A percentile compares a stretch with the other conserved stretches of the same genome.
These are phyloP conservation scores for Trachops cirrhosus DNA, from an alignment of 2,797 vertebrate species.

Conservation along the genomic window DNA sequence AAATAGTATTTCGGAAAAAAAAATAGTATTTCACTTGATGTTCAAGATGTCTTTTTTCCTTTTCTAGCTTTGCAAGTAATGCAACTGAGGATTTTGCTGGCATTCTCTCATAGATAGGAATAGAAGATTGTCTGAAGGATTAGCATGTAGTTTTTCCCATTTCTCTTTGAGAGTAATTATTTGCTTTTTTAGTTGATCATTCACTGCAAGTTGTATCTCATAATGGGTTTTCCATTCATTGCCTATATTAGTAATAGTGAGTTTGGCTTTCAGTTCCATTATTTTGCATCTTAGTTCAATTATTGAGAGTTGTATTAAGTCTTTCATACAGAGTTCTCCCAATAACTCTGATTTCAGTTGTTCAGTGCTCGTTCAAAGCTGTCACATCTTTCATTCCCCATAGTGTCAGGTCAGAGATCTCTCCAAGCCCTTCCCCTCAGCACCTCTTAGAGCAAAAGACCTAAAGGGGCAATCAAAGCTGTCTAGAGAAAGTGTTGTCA, in stretches of 20 bases:
- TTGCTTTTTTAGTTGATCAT: constrained; percentile 88
- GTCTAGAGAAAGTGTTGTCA: background rate
- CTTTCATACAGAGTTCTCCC: constrained; percentile 73
- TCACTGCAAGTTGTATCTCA: constrained; percentile 90
- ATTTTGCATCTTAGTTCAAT: constrained; percentile 86
- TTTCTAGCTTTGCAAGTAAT: background rate
- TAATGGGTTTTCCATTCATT: constrained; percentile 93
- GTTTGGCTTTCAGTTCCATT: constrained; percentile 86
- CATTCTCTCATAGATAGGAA: constrained; percentile 89
- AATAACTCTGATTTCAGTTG: constrained; percentile 67
- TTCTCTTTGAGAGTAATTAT: constrained; percentile 84
- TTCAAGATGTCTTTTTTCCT: constrained; percentile 33
- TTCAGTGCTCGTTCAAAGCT: background rate
- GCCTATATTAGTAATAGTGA: constrained; percentile 87
- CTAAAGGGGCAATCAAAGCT: background rate
- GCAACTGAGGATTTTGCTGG: constrained; percentile 71
- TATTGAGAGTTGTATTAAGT: constrained; percentile 84
- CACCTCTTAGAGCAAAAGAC: background rate
- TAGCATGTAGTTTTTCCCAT: constrained; percentile 83
- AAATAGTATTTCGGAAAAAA: background rate
- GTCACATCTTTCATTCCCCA: constrained; percentile 54
- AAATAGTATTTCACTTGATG: constrained; percentile 16
- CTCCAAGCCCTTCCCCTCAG: background rate
- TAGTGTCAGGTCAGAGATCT: background rate
- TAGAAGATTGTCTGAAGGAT: constrained; percentile 87